Conservation (phyloP, 2,888 invertebrate species). For the Trichopria drosophilae region DNA sequence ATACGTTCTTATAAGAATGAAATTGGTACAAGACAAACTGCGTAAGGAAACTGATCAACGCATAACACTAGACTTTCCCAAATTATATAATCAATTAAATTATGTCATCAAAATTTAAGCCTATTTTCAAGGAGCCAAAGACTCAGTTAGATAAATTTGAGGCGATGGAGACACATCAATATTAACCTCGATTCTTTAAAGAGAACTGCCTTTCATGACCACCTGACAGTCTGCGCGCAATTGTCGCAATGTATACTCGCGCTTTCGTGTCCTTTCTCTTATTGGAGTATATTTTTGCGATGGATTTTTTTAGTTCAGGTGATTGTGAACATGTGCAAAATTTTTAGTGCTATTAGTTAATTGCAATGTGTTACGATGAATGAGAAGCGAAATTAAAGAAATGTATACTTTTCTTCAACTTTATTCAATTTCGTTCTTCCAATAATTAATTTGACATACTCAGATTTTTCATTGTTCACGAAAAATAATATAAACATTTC, state of each 20-base stretch:
- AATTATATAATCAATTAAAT: no score
- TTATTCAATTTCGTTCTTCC: no score
- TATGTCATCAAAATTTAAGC: not conserved
- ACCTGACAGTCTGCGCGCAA: constrained; percentile 32
- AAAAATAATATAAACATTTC: not conserved
- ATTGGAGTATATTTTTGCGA: constrained; percentile 25
- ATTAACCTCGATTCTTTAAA: constrained; percentile 36
- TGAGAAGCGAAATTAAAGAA: no score
- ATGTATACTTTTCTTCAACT: no score
- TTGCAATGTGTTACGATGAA: no score
- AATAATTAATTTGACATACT: not conserved
- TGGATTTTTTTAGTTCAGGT: no score
- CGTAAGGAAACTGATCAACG: no score
- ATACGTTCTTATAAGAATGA: no score
- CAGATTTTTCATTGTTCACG: not conserved
- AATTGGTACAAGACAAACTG: no score
- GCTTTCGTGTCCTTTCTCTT: constrained; percentile 22
- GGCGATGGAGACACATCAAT: constrained; percentile 24
- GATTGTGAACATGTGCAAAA: no score
- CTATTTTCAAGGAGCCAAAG: not conserved
- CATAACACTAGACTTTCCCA: no score
- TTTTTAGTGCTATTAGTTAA: no score
- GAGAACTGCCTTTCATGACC: constrained; percentile 28
- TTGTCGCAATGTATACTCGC: constrained; percentile 34
- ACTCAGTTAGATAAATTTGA: constrained; percentile 26